Evolutionary conservation across 2,888 invertebrate species (phyloP), one percentile per base, ranked within the genome.

Genomic region (Keiferia lycopersicella): DNA sequence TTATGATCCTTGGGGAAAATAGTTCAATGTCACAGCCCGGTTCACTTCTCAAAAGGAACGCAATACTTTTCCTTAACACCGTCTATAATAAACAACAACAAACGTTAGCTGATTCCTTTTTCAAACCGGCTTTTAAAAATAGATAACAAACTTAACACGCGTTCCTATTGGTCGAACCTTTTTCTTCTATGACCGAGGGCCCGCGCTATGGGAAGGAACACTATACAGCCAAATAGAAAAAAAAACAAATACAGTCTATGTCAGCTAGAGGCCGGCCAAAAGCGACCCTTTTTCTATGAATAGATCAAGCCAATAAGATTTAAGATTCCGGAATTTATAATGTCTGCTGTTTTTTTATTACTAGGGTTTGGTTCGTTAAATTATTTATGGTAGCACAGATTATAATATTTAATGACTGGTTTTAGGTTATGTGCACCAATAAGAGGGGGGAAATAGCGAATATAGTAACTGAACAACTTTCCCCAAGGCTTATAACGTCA

Each of bases 151-250:
- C 62, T 39, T 64, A 60, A 66, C 18, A 16, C 63, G 71, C 66
- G 53, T 69, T 67, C 70, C 71, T 64, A 81, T 81, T 78, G 80
- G 80, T 64, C 68, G 68, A 64, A 59, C 53, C 69, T 71, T 69
- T 71, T 72, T 71, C 69, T 67, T 72, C 70, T 69, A 69, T 71
- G 62, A 67, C 69, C 71, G 73, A 75, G 76, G 76, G 69, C 65
- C 67, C 67, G 59, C 65, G 66, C 62, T 66, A 64, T 50, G 70
- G 68, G 60, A 26, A 50, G 20, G 57, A 62, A 60, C 20, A 51
- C n/a, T 61, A 67, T 58, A 59, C 69, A 69, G 68, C 67, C 67
- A 58, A 14, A 60, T 63, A 61, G 64, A 63, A 69, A 68, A 71
- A 72, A 34, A 51, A 68, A 71, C 69, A 71, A 30, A 51, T 26